Evolutionary conservation across 1,140 invertebrate genomes (phyloP), one percentile per base, ranked within the genome.

Genomic region (Capitella teleta): DNA sequence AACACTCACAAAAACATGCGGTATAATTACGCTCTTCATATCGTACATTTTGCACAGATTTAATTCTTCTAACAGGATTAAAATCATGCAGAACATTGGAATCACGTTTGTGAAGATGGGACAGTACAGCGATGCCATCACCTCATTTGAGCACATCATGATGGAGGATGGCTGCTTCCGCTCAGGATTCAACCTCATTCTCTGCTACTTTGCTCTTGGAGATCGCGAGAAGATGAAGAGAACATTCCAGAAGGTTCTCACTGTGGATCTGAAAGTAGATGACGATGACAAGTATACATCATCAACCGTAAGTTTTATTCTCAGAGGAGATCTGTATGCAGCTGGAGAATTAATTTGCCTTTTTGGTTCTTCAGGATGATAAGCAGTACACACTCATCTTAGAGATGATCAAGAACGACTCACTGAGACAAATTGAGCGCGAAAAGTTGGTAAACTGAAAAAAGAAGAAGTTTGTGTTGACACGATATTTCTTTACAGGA

Each of bases 1-100:
- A 86, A 86, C 30, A 85, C 83, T 21, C 86, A 95, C 62, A 94
- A 91, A 66, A 84, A 90, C 73, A 73, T 77, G 65, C 86, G 88
- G 87, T 89, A 40, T 14, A 21, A 14, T 40, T 12, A 21, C 16
- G 0, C 5, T 6, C 25, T 40, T 21, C 1, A 16, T 3, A 40
- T 40, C 25, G n/a, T 40, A 3, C 5, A 24, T 2, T 40, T 40
- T 40, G 1, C 21, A 40, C 21, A 19, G 19, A 40, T 21, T 40
- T 40, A 16, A 8, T 10, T 23, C 12, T 10, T 14, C 60, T 71
- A 65, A 43, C 56, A 91, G 89, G 62, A 84, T 93, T 55, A 95
- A 94, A 75, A 93, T 98, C 46, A 94, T 94, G 82, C 91, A 97
- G 69, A 99, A 99, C 62, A 98, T 98, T 66, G 95, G 90, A 0